phyloP scores from a whole-genome alignment of 1,140 invertebrate species.

The Tribolium castaneum region DNA sequence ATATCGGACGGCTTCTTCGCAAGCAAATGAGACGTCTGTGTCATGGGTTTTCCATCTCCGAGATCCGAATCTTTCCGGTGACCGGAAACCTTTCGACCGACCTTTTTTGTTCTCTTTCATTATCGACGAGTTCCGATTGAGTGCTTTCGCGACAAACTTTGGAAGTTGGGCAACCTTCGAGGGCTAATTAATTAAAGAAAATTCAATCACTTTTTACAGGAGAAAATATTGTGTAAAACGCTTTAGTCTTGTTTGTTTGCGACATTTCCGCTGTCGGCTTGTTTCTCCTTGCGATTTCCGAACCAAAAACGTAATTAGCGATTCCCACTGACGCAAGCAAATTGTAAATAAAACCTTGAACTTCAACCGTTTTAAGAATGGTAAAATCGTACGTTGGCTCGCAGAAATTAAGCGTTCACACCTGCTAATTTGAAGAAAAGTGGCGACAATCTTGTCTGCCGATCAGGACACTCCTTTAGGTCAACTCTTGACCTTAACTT shows the following conservation, averaged over 20 bases:
- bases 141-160: constrained; percentile 9
- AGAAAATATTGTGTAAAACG: background rate
- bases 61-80: background rate
- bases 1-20: background rate
- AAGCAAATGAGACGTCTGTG: background rate
- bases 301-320: background rate
- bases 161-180: background rate
- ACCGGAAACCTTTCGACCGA: background rate
- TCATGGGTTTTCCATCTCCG: no score
- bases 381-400: constrained; percentile 3
- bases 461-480: background rate
- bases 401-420: background rate
- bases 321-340: background rate
- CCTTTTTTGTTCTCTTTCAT: constrained; percentile 14
- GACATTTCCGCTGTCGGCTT: background rate
- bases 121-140: constrained; percentile 20
- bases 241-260: background rate
- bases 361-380: constrained; percentile 1
- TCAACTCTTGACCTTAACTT: constrained; percentile 5
- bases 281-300: background rate
- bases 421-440: background rate
- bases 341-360: constrained; percentile 26
- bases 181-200: background rate
- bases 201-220: background rate
- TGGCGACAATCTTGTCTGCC: background rate